Percentiles rank a stretch among this genome's conserved stretches.
Conservation (phyloP, 2,797 vertebrate species). For the Nyctibius grandis region DNA sequence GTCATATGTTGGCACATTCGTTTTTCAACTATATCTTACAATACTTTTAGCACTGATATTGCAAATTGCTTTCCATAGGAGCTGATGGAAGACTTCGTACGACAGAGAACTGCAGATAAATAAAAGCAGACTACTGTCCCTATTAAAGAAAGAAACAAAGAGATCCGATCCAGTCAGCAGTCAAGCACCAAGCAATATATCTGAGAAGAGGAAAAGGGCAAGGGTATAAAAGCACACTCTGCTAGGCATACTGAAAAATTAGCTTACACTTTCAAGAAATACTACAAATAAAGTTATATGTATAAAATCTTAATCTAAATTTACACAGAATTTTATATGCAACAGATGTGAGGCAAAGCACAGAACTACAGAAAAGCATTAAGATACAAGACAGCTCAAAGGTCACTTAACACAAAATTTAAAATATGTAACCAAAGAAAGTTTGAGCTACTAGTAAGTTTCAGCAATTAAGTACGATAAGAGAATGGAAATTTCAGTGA, state of each 20-base stretch:
- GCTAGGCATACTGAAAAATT: neutral
- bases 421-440: neutral
- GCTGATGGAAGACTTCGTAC: neutral
- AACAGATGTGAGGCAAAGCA: neutral
- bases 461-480: neutral
- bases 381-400: neutral
- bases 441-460: neutral
- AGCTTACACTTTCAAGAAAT: neutral
- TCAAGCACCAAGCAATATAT: neutral
- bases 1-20: neutral
- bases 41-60: neutral
- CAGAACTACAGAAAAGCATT: neutral
- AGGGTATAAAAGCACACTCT: neutral
- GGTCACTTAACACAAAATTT: neutral
- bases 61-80: neutral
- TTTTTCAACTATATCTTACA: neutral
- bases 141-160: neutral
- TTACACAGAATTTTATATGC: neutral
- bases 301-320: neutral
- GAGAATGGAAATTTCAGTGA: neutral
- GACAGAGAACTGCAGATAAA: neutral
- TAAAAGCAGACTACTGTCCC: neutral
- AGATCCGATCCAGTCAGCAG: neutral
- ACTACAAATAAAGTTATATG: neutral
- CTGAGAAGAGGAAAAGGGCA: neutral